These are phyloP conservation scores for Cossypha polioptera DNA, from an alignment of 2,797 vertebrate genomes.

Conservation along the genomic window DNA sequence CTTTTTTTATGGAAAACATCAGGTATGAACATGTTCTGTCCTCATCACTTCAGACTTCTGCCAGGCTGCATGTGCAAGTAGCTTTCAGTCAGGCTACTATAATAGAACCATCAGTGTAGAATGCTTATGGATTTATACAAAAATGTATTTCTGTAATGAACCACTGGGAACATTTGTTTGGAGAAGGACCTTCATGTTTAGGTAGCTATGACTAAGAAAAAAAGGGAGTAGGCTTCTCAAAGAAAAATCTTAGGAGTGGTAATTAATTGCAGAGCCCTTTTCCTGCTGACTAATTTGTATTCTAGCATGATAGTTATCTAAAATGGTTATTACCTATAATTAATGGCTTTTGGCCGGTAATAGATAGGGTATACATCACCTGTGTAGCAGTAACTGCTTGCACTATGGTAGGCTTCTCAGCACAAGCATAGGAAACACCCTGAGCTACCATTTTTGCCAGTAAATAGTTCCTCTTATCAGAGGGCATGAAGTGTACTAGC, in stretches of 20 bases:
- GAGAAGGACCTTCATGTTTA: background rate
- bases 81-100: background rate
- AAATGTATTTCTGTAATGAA: background rate
- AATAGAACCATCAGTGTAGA: background rate
- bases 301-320: background rate
- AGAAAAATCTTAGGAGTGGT: background rate
- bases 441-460: background rate
- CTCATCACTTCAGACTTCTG: background rate
- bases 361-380: background rate
- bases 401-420: background rate
- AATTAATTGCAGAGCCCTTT: background rate
- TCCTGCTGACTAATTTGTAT: slow-evolving; percentile 33
- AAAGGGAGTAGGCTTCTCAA: background rate
- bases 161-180: background rate
- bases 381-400: background rate
- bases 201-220: background rate
- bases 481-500: background rate
- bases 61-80: background rate
- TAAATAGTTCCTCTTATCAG: background rate
- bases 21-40: slow-evolving; percentile 77
- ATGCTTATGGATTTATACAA: background rate
- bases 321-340: background rate
- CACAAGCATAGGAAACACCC: background rate
- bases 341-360: background rate
- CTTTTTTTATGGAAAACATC: slow-evolving; percentile 91